These are phyloP conservation scores for Jordanella pulchra DNA, from an alignment of 2,797 vertebrate genomes.

Conservation along the genomic window DNA sequence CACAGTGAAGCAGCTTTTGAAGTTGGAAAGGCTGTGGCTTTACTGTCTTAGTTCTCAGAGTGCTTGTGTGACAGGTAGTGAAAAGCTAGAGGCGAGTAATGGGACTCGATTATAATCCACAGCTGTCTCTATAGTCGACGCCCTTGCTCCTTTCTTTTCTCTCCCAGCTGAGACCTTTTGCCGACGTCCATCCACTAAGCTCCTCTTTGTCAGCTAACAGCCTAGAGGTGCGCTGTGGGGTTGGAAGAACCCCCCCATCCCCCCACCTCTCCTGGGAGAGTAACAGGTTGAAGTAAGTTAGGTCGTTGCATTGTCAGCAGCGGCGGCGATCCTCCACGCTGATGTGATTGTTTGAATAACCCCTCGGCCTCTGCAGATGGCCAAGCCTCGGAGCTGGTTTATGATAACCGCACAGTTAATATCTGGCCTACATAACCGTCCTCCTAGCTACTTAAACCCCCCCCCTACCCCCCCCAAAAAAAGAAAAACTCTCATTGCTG, in stretches of 20 bases:
- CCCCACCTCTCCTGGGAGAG: constrained; percentile 11
- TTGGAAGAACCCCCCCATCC: constrained; percentile 28
- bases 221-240: constrained; percentile 61
- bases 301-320: constrained; percentile 23
- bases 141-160: constrained; percentile 38
- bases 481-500: not conserved
- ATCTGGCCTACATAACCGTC: constrained; percentile 62
- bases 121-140: constrained; percentile 42
- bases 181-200: constrained; percentile 60
- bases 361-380: constrained; percentile 60
- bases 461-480: constrained; percentile 10
- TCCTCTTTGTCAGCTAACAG: constrained; percentile 58
- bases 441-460: constrained; percentile 11
- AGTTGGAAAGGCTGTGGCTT: constrained; percentile 66
- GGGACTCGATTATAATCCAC: constrained; percentile 63
- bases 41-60: constrained; percentile 69
- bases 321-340: constrained; percentile 36
- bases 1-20: constrained; percentile 66
- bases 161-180: constrained; percentile 20
- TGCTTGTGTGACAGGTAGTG: constrained; percentile 70
- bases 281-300: constrained; percentile 55
- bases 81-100: constrained; percentile 67
- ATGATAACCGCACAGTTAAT: constrained; percentile 69
- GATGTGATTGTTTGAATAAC: constrained; percentile 66
- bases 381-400: constrained; percentile 40